Conservation (phyloP, 2,888 invertebrate species). For the Drosophila tanythrix region DNA sequence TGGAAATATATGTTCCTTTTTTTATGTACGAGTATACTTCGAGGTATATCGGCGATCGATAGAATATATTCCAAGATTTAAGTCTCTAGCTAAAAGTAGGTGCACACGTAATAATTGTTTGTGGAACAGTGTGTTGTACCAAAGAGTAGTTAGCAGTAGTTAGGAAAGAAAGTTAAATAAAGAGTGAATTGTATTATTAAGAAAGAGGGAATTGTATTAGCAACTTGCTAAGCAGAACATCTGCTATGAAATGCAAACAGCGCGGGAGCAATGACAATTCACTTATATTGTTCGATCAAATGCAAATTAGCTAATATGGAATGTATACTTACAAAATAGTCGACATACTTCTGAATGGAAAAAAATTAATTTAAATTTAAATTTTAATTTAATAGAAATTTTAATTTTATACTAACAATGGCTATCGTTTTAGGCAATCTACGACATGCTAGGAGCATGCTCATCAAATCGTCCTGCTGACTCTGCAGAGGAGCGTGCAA, state of each 20-base stretch:
- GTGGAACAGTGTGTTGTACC: neutral
- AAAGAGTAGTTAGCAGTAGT: neutral
- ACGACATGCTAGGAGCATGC: conserved; percentile 99
- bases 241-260: neutral
- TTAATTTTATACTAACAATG: neutral
- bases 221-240: neutral
- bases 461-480: conserved; percentile 97
- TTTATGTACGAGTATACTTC: neutral
- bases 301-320: neutral
- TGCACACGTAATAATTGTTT: neutral
- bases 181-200: neutral
- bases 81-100: neutral
- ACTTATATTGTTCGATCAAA: neutral
- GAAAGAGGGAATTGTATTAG: no score
- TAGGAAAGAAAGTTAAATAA: neutral
- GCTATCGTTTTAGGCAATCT: conserved; percentile 93
- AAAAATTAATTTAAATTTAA: neutral
- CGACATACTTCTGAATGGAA: neutral
- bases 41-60: neutral
- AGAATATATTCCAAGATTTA: neutral
- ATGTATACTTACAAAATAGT: neutral
- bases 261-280: neutral
- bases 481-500: conserved; percentile 98
- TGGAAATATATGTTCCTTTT: neutral
- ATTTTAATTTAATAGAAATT: neutral